Percentiles rank a stretch among this genome's conserved stretches.
phyloP scores from a whole-genome alignment of 2,888 invertebrate genomes.

The Hypselothyrea guttata region DNA sequence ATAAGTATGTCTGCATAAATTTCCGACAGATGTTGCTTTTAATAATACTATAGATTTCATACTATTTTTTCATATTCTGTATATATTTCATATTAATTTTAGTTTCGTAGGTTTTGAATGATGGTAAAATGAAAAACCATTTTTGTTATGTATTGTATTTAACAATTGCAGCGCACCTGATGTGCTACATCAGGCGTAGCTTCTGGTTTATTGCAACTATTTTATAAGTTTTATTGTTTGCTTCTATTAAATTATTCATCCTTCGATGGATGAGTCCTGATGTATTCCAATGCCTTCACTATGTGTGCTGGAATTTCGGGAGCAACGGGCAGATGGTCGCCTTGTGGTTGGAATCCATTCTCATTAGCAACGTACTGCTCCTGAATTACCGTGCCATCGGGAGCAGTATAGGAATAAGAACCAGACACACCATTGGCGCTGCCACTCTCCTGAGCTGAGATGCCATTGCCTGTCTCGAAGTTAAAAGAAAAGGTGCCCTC shows the following conservation, averaged over 20 bases:
- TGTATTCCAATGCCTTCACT: conserved; percentile 83
- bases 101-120: no score
- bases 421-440: conserved; percentile 84
- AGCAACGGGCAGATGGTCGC: conserved; percentile 81
- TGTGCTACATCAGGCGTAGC: conserved; percentile 10
- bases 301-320: conserved; percentile 84
- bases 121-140: background rate
- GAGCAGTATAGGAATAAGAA: conserved; percentile 82
- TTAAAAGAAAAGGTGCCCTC: conserved; percentile 83
- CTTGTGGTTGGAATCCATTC: conserved; percentile 84
- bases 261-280: conserved; percentile 77
- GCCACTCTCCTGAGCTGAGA: conserved; percentile 84
- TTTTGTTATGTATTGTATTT: no score
- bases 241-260: background rate
- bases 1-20: conserved; percentile 53
- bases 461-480: conserved; percentile 85
- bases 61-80: no score
- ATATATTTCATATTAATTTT: no score
- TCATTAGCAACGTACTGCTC: conserved; percentile 84
- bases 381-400: conserved; percentile 82
- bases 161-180: no score
- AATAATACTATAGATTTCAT: conserved; percentile 12
- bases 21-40: conserved; percentile 24
- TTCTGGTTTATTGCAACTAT: conserved; percentile 43
- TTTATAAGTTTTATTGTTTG: conserved; percentile 12